Conservation (phyloP, 2,888 invertebrate species). For the Pheosia tremula region DNA sequence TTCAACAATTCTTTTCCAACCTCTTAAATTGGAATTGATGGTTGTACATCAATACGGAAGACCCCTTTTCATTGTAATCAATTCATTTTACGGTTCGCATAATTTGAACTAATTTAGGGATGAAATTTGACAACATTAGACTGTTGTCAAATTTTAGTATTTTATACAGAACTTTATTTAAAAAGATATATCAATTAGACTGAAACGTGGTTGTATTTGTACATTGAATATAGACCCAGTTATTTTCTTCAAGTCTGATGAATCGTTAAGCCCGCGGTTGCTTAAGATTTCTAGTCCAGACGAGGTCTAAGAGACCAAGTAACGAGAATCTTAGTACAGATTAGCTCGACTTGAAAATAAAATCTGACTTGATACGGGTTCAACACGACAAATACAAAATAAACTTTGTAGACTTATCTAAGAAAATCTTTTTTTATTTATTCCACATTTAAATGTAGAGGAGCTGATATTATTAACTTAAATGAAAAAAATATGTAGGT, state of each 20-base stretch:
- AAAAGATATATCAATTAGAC: too few relatives aligned
- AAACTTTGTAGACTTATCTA: background rate
- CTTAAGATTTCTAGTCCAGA: conserved; percentile 26
- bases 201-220: too few relatives aligned
- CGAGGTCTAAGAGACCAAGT: conserved; percentile 20
- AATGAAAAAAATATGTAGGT: too few relatives aligned
- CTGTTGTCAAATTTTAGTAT: background rate
- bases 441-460: background rate
- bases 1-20: background rate
- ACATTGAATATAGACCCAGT: conserved; percentile 10
- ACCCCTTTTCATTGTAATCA: background rate
- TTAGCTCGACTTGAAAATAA: conserved; percentile 25
- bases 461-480: too few relatives aligned
- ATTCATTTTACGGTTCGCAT: conserved; percentile 29
- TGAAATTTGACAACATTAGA: background rate
- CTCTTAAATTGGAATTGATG: background rate
- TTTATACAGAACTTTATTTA: too few relatives aligned
- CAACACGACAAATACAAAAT: background rate
- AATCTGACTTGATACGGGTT: background rate
- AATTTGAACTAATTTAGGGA: conserved; percentile 1
- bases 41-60: background rate
- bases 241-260: conserved; percentile 52
- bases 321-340: conserved; percentile 33
- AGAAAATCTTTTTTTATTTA: background rate
- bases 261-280: conserved; percentile 42